Evolutionary conservation across 2,113 vertebrate genomes (phyloP), one percentile per base, ranked within the genome.

Genomic region (Cryptotis parvus): DNA sequence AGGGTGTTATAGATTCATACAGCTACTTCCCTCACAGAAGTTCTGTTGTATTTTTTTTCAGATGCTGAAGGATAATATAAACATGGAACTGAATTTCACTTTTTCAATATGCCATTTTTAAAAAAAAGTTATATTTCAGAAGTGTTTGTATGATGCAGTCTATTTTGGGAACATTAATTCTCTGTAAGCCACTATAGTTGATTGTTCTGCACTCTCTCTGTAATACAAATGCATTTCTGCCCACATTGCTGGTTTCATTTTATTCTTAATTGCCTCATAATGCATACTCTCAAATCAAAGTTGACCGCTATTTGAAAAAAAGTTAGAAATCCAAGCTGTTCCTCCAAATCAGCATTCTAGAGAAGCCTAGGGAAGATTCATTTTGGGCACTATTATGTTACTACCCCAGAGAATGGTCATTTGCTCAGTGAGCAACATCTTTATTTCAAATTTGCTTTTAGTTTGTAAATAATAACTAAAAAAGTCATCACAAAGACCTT

Each of bases 401-500:
- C 45, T 68, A 45, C 85, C 81, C 31, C 52, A 68, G 9, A 18
- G 75, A 91, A 77, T 5, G 31, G 74, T 24, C 91, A 73, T 79
- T 68, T 93, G 81, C 75, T 92, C 88, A 72, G 76, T 9, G 15
- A 69, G 75, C 39, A 55, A 45, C 41, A 84, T 65, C 63, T 61
- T 85, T 84, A 91, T 79, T 88, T 88, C 55, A 35, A 73, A 94
- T 95, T 85, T 6, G 5, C 73, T 86, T 84, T 86, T 84, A 69
- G 76, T 76, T 86, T 81, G 90, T 86, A 58, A 79, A 70, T 81
- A 85, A 94, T 94, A 87, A 80, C 11, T 68, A 11, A 93, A 91
- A 82, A 3, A 70, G 1, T 63, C 87, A 93, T 92, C 37, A 88
- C 66, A 90, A 94, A 92, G 45, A 94, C 31, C 79, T 91, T 96